Conservation (phyloP, 2,797 vertebrate species). For the Enteromius argenteus region DNA sequence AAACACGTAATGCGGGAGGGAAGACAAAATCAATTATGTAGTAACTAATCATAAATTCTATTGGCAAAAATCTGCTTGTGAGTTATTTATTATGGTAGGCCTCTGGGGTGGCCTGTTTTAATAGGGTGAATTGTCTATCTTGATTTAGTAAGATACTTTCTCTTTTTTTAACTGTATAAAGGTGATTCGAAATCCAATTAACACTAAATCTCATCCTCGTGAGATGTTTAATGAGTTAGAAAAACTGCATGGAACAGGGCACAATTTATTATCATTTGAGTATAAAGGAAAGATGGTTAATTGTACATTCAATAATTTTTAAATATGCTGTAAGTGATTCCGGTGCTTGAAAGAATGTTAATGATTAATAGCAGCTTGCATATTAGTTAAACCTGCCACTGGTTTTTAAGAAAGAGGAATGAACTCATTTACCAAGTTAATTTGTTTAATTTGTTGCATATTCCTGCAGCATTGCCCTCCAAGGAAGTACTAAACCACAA, state of each 20-base stretch:
- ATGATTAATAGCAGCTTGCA: not conserved
- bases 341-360: slow-evolving; percentile 7
- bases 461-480: not conserved
- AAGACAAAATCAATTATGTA: slow-evolving; percentile 43
- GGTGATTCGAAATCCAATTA: slow-evolving; percentile 41
- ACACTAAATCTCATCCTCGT: slow-evolving; percentile 49
- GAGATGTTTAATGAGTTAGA: slow-evolving; percentile 28
- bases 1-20: slow-evolving; percentile 22
- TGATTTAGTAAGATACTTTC: slow-evolving; percentile 42
- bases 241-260: slow-evolving; percentile 9
- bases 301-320: slow-evolving; percentile 8
- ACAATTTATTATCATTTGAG: slow-evolving; percentile 22
- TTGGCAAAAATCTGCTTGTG: slow-evolving; percentile 36
- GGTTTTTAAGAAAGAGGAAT: slow-evolving; percentile 3
- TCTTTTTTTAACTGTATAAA: slow-evolving; percentile 26
- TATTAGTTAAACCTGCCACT: slow-evolving; percentile 1
- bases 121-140: slow-evolving; percentile 41
- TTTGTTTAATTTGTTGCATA: not conserved
- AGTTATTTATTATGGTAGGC: slow-evolving; percentile 47
- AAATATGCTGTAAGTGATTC: slow-evolving; percentile 13
- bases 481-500: slow-evolving; percentile 17
- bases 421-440: not conserved
- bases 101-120: slow-evolving; percentile 40
- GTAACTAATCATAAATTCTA: slow-evolving; percentile 42
- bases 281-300: slow-evolving; percentile 17